Evolutionary conservation across 2,113 vertebrate genomes (phyloP).

Genomic region (Gallinago jamesoni): DNA sequence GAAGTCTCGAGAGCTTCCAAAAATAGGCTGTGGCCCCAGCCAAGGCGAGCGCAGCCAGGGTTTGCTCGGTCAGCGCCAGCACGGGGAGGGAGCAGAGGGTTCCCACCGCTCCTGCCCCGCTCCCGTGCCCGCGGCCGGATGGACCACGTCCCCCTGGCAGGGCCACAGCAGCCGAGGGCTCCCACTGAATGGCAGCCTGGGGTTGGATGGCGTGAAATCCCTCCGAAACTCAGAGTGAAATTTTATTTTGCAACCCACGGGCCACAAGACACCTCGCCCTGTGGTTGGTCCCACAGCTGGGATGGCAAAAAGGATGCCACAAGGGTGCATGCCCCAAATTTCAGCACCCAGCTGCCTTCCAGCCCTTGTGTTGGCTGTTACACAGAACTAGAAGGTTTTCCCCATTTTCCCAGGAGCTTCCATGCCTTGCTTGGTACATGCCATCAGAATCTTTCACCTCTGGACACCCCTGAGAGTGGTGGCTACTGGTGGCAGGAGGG

Average conservation of each 20-base stretch:
- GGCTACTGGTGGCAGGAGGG: not conserved
- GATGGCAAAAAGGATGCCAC: not conserved
- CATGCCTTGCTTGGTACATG: not conserved
- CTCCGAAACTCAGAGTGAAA: not conserved
- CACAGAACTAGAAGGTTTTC: not conserved
- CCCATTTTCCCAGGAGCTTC: not conserved
- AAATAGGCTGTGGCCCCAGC: not conserved
- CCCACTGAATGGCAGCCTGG: not conserved
- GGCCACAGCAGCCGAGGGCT: not conserved
- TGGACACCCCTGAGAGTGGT: accelerated
- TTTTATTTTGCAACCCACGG: not conserved
- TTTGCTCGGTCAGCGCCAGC: not conserved
- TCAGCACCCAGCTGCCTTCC: not conserved
- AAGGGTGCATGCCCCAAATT: accelerated
- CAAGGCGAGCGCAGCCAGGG: not conserved
- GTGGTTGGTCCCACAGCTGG: not conserved
- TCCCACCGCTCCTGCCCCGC: not conserved
- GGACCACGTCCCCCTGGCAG: not conserved
- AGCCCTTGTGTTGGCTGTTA: accelerated
- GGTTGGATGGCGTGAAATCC: not conserved
- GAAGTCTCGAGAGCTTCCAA: slow-evolving; percentile 43
- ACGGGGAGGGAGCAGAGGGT: not conserved
- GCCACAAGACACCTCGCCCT: not conserved
- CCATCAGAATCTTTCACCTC: accelerated
- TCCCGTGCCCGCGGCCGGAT: accelerated